Conservation (phyloP, 2,888 invertebrate species). For the Lasioglossum malachurum region DNA sequence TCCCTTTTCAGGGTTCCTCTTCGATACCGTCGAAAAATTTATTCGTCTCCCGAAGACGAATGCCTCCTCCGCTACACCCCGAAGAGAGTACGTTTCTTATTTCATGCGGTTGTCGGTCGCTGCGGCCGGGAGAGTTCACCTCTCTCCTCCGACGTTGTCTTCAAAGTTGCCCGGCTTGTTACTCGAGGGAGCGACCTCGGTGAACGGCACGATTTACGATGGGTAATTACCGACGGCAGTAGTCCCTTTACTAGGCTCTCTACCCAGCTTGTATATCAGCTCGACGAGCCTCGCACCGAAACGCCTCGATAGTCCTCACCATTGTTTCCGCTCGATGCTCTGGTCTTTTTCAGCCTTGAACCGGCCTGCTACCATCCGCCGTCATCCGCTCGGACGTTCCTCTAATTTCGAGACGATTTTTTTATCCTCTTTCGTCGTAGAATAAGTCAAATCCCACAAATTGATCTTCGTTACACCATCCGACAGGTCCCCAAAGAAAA, state of each 20-base stretch:
- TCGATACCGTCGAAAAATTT: conserved; percentile 14
- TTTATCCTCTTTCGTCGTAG: neutral
- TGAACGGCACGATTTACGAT: conserved; percentile 73
- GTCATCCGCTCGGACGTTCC: neutral
- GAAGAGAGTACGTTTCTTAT: conserved; percentile 44
- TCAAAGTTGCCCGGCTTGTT: conserved; percentile 77
- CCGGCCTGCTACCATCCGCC: neutral
- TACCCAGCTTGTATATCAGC: conserved; percentile 61
- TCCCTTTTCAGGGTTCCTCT: neutral
- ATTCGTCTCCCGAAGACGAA: conserved; percentile 12
- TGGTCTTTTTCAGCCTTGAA: conserved; percentile 29
- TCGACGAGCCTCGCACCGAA: conserved; percentile 32
- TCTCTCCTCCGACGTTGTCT: conserved; percentile 63
- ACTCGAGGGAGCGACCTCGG: conserved; percentile 67
- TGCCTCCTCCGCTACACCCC: neutral
- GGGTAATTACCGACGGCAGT: conserved; percentile 72
- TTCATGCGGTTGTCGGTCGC: neutral
- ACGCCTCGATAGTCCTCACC: conserved; percentile 54
- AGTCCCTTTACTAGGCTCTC: conserved; percentile 53
- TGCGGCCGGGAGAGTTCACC: conserved; percentile 46
- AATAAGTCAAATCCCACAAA: too few relatives aligned
- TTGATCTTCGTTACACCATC: neutral
- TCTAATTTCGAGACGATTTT: neutral
- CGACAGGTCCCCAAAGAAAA: neutral
- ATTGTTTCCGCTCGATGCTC: conserved; percentile 52